Evolutionary conservation across 2,888 invertebrate genomes (phyloP), one percentile per base, ranked within the genome.

Genomic region (Drosophila vallismaia): DNA sequence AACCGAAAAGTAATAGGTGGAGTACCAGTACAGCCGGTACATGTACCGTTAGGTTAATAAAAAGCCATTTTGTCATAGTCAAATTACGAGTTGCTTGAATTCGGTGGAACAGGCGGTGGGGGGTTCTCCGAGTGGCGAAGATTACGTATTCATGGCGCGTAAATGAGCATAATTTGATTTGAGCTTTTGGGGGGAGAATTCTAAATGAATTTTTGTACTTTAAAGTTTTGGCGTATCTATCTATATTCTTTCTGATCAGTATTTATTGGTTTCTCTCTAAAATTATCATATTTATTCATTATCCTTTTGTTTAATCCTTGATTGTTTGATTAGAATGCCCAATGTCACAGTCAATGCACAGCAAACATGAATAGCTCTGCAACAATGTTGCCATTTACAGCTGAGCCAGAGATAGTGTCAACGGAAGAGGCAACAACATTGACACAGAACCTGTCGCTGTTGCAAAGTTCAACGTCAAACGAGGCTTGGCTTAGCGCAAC

Each of bases 341-440:
- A 86, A 88, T 79, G 88, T 89, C 89, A 88, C 89, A 88, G 89
- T 88, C 89, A 84, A 57, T 87, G 88, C 83, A 81, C 89, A 86
- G 71, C 76, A 60, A 63, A 19, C 19, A 19, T 19, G 14, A 19
- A 19, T 19, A 19, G 19, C 19, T 19, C 9, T 63, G 67, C 71
- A 67, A 52, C 56, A 70, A 48, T 58, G 58, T 53, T 56, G 67
- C 29, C 76, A 79, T 82, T 79, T 82, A 82, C 79, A 82, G 82
- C 79, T 82, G 81, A 62, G 79, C 79, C 60, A 59, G 81, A 62
- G 81, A 77, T 83, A 73, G 86, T 86, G 83, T 80, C 77, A 81
- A 59, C 45, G 54, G 45, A 54, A 31, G 56, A 64, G 70, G 14
- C 54, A 75, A 55, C 59, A 76, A 72, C 59, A 72, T 71, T 79